Conservation (phyloP, 2,888 invertebrate genomes). For the Alloplasta piceator region DNA sequence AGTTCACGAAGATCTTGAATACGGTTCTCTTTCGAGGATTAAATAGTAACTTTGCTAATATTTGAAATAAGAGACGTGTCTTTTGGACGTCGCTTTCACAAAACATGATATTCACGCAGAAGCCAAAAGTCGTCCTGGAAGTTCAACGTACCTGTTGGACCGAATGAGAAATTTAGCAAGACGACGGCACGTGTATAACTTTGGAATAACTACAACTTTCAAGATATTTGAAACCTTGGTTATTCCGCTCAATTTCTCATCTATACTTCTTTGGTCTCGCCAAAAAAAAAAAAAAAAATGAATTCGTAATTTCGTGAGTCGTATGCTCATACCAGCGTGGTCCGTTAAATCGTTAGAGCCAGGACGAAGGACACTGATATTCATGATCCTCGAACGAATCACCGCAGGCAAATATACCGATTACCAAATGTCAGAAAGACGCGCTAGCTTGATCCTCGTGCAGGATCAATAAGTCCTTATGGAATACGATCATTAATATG, state of each 20-base stretch:
- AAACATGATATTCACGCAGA: too few relatives aligned
- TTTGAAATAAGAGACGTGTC: too few relatives aligned
- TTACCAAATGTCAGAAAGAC: neutral
- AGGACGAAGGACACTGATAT: neutral
- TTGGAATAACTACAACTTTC: conserved; percentile 27
- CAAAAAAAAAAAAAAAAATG: conserved; percentile 24
- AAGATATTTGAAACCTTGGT: conserved; percentile 13
- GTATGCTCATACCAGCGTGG: neutral
- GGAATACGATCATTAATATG: too few relatives aligned
- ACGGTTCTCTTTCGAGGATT: too few relatives aligned
- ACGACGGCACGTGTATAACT: neutral
- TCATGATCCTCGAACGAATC: conserved; percentile 16
- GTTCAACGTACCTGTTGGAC: too few relatives aligned
- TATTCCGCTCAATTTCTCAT: conserved; percentile 25
- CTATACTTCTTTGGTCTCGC: neutral
- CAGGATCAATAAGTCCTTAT: too few relatives aligned
- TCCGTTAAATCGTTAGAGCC: conserved; percentile 13
- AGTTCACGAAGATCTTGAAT: too few relatives aligned
- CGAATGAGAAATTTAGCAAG: too few relatives aligned
- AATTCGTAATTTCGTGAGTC: conserved; percentile 29
- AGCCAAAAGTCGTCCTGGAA: too few relatives aligned
- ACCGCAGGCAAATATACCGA: conserved; percentile 8
- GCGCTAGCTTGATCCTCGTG: too few relatives aligned
- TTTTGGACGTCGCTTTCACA: too few relatives aligned
- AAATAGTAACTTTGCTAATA: too few relatives aligned